Conservation (phyloP, 2,888 invertebrate genomes). For the Steinernema scapterisci region DNA sequence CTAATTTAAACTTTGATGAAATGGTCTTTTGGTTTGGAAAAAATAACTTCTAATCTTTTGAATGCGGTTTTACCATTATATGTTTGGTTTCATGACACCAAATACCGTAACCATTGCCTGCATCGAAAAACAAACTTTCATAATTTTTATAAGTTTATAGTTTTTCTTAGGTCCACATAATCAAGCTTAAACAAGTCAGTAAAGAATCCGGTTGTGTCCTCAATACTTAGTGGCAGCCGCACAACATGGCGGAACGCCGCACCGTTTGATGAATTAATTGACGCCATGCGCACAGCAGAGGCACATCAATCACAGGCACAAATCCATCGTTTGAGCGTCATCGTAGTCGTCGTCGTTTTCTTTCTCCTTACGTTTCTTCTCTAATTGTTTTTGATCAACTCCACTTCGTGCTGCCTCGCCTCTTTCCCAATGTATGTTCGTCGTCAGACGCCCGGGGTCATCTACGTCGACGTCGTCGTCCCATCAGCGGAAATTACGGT, state of each 20-base stretch:
- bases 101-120: too few relatives aligned
- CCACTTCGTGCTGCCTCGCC: not conserved
- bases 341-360: constrained; percentile 1
- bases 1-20: too few relatives aligned
- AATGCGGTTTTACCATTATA: too few relatives aligned
- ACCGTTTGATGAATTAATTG: constrained; percentile 30
- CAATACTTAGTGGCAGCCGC: not conserved
- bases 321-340: not conserved
- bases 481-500: too few relatives aligned
- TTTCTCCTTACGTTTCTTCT: not conserved
- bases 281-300: constrained; percentile 4
- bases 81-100: too few relatives aligned
- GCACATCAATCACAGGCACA: constrained; percentile 23
- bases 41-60: too few relatives aligned
- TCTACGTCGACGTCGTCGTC: too few relatives aligned
- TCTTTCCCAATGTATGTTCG: not conserved
- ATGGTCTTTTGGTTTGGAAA: too few relatives aligned
- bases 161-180: too few relatives aligned
- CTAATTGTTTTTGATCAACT: constrained; percentile 33
- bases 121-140: too few relatives aligned
- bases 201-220: constrained; percentile 16
- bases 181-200: too few relatives aligned
- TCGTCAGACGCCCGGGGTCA: not conserved
- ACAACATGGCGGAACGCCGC: not conserved
- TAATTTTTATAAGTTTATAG: too few relatives aligned